Base-by-base conservation (phyloP, 2,888 invertebrate species). In the Eupithecia exiguata region DNA sequence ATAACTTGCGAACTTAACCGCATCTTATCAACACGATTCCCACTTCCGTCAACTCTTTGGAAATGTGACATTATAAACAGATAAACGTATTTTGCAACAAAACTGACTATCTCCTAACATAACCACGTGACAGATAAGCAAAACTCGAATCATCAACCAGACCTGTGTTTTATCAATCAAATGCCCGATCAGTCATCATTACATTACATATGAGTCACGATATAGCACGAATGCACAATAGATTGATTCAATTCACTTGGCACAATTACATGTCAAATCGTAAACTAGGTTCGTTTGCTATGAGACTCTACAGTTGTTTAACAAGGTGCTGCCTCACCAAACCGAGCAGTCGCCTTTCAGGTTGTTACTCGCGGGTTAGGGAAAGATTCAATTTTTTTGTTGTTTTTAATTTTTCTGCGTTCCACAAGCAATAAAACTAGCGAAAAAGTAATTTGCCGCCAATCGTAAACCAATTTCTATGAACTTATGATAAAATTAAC, bases 231-330 rank as follows among this genome's bases (percentile, higher is more conserved):
- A 58, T 65, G 74, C 72, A 74, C 70, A 77, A 77, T 74, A 74
- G 72, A 78, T 69, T 74, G 74, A 79, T 74, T 79, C 73, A 76
- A 74, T 77, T 79, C 71, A 71, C 70, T 71, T 46, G 58, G 58
- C 58, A 68, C 69, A 58, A 70, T 62, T 70, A 76, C 70, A 72
- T 43, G 58, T 61, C 67, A 40, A 69, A 61, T 40, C 25, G 38
- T 75, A 75, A 71, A 72, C 68, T 40, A 21, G 30, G 38, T 36
- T 66, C 74, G 72, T 74, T 74, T 66, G 49, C 21, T 53, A 53
- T 53, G 58, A 58, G 58, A 12, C 25, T 46, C 7, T 58, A 25
- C 58, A 53, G 21, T 25, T 58, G 58, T 58, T 53, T 21, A 53
- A 53, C 21, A 21, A n/a, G 53, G 10, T 21, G 10, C 49, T 43